Evolutionary conservation across 2,888 invertebrate genomes (phyloP).

Genomic region (Pheosia gnoma): DNA sequence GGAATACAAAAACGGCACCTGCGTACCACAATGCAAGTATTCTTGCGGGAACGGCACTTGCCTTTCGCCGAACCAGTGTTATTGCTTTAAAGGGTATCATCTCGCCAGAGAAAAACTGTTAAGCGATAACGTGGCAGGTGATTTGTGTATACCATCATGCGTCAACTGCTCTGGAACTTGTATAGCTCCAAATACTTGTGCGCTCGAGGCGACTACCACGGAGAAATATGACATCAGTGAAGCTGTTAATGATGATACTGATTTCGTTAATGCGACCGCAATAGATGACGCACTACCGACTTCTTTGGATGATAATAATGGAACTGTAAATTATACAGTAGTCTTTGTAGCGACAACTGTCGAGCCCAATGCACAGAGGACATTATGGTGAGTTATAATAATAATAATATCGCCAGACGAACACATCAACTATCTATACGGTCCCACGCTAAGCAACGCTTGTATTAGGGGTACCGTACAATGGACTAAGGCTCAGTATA

Average conservation of each 20-base stretch:
- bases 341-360: not conserved
- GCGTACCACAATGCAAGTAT: not conserved
- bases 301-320: not conserved
- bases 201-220: not conserved
- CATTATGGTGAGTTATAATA: not conserved
- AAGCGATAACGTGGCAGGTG: not conserved
- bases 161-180: conserved; percentile 2
- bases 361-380: not conserved
- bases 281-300: not conserved
- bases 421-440: not conserved
- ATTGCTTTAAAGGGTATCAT: conserved; percentile 1
- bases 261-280: not conserved
- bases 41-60: not conserved
- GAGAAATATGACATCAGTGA: not conserved
- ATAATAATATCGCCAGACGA: not conserved
- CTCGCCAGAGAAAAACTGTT: not conserved
- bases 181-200: not conserved
- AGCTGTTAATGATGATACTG: not conserved
- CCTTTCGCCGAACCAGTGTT: not conserved
- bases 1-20: not conserved
- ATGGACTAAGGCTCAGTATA: no score
- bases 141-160: not conserved
- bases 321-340: not conserved
- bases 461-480: no score
- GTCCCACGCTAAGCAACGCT: no score